Conservation (phyloP, 2,113 vertebrate genomes). For the Jacana jacana region DNA sequence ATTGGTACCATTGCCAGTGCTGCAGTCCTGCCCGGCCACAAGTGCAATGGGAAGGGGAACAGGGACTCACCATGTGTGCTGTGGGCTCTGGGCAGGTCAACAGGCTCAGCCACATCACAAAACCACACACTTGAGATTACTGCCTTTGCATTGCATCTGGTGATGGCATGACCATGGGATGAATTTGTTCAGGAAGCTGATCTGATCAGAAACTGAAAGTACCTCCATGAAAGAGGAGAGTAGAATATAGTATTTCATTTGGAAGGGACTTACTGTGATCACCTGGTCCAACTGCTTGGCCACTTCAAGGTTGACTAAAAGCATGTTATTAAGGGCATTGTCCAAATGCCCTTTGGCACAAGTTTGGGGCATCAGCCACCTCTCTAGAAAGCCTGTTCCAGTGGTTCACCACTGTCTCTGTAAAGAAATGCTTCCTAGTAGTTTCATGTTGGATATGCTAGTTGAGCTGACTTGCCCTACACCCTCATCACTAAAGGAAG, state of each 20-base stretch:
- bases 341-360: neutral
- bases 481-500: neutral
- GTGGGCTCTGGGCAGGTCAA: neutral
- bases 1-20: neutral
- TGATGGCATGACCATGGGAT: neutral
- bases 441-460: neutral
- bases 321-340: neutral
- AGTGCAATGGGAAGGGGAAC: accelerated
- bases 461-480: neutral
- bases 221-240: neutral
- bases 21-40: neutral
- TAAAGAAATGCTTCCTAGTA: neutral
- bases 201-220: neutral
- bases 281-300: neutral
- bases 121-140: accelerated
- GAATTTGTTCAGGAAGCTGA: neutral
- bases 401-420: neutral
- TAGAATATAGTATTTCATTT: neutral
- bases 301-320: neutral
- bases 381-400: neutral
- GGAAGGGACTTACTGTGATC: neutral
- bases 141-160: neutral
- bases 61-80: accelerated
- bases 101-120: neutral
- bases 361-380: neutral